Percentiles rank a stretch among this genome's conserved stretches.
Evolutionary conservation across 53 echinoderm and acorn worm genomes (phyloP).

Genomic region (Antedon mediterranea): DNA sequence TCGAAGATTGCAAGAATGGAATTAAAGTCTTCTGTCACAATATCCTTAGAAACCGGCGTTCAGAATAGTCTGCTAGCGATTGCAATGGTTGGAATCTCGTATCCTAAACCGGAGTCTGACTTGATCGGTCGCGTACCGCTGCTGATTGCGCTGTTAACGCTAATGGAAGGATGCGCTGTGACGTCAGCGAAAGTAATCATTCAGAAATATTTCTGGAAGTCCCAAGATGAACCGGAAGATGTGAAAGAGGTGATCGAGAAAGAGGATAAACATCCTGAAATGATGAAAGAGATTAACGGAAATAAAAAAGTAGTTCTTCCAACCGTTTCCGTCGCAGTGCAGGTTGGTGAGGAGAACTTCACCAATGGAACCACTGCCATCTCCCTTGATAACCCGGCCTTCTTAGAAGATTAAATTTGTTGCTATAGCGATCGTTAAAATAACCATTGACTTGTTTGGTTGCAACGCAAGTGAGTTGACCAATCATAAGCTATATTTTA

Average conservation of each 20-base stretch:
- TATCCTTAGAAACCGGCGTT: slow-evolving; percentile 46
- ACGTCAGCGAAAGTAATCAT: neutral
- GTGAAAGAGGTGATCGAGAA: neutral
- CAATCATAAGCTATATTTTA: too few relatives aligned
- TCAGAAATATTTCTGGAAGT: neutral
- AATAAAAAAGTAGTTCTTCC: neutral
- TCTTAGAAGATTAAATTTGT: slow-evolving; percentile 7
- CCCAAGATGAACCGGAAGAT: neutral
- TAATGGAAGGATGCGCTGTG: neutral
- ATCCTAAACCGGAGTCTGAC: slow-evolving; percentile 36
- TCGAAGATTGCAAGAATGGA: slow-evolving; percentile 30
- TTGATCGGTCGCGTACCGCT: slow-evolving; percentile 33
- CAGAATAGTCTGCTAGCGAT: slow-evolving; percentile 45
- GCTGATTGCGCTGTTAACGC: slow-evolving; percentile 3
- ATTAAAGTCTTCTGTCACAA: slow-evolving; percentile 26
- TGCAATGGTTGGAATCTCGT: slow-evolving; percentile 32
- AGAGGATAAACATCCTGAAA: neutral
- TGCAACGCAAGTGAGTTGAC: too few relatives aligned
- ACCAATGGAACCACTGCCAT: neutral
- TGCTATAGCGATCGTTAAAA: too few relatives aligned
- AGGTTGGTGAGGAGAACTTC: neutral
- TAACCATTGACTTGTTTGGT: too few relatives aligned
- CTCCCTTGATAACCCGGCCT: slow-evolving; percentile 4
- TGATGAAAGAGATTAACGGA: neutral
- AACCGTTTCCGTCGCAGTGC: neutral